Evolutionary conservation across 1,140 invertebrate species (phyloP).

Genomic region (Protaetia brevitarsis): DNA sequence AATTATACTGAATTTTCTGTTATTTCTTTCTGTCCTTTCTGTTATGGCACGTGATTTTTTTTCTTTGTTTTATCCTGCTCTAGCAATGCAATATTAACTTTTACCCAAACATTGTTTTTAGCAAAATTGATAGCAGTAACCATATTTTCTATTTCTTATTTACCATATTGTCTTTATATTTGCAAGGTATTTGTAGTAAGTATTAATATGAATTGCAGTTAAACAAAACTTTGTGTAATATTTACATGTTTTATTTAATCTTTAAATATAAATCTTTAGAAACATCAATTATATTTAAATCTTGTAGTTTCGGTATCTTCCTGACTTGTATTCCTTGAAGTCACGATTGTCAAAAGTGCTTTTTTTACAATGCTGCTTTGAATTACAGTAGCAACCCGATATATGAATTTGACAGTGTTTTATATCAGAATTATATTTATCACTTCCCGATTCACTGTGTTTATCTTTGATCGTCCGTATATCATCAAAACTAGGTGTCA

Average conservation of each 20-base stretch:
- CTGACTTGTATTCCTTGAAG: neutral
- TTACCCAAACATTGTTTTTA: no score
- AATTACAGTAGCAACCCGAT: neutral
- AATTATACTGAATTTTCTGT: no score
- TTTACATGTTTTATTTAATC: neutral
- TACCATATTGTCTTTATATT: no score
- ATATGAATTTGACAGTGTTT: neutral
- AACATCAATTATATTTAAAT: conserved; percentile 11
- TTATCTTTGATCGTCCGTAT: conserved; percentile 68
- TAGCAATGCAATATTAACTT: no score
- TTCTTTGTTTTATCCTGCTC: no score
- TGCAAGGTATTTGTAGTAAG: no score
- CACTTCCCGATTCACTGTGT: conserved; percentile 29
- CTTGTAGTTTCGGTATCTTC: conserved; percentile 15
- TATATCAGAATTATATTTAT: conserved; percentile 28
- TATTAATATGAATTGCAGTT: no score
- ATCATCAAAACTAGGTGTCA: conserved; percentile 70
- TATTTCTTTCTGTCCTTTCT: no score
- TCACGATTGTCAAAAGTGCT: neutral
- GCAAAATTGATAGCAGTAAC: no score
- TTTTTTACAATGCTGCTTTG: neutral
- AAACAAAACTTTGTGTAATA: no score
- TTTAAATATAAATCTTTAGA: conserved; percentile 22
- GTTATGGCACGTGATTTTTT: no score
- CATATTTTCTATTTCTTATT: no score